A percentile compares a stretch with the other conserved stretches of the same genome.
These are phyloP conservation scores for Cataglyphis hispanica DNA, from an alignment of 1,140 invertebrate species.

Conservation along the genomic window DNA sequence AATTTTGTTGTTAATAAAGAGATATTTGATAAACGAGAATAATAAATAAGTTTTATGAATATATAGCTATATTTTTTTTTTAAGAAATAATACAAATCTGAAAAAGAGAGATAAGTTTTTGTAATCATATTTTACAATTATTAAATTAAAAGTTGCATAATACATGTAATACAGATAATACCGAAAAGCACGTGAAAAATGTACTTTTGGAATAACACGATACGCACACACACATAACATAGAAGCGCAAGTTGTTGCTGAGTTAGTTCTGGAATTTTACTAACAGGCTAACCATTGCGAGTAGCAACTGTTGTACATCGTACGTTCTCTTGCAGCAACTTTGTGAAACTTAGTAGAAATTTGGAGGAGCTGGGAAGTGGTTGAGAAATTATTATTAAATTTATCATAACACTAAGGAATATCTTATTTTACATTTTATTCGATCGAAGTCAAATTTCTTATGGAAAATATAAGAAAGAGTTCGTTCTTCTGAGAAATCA, in stretches of 20 bases:
- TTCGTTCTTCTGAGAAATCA: neutral
- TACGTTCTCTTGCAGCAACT: neutral
- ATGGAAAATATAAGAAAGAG: neutral
- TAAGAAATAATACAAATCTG: neutral
- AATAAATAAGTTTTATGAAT: neutral
- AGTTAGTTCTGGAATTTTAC: conserved; percentile 10
- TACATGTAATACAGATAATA: neutral
- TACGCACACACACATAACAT: neutral
- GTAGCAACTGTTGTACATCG: neutral
- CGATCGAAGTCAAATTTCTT: neutral
- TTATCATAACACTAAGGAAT: neutral
- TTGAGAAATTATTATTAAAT: conserved; percentile 14
- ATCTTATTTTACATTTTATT: neutral
- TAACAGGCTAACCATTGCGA: neutral
- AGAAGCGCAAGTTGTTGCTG: neutral
- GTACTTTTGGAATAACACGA: neutral
- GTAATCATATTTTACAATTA: neutral
- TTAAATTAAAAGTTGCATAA: neutral
- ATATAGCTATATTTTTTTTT: neutral
- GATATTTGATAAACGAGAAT: neutral
- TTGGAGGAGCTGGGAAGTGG: neutral
- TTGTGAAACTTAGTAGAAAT: neutral
- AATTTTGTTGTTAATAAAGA: neutral
- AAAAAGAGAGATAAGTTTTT: neutral
- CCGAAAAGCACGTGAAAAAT: neutral